phyloP scores from a whole-genome alignment of 2,797 vertebrate species.

The Hydrolagus colliei region DNA sequence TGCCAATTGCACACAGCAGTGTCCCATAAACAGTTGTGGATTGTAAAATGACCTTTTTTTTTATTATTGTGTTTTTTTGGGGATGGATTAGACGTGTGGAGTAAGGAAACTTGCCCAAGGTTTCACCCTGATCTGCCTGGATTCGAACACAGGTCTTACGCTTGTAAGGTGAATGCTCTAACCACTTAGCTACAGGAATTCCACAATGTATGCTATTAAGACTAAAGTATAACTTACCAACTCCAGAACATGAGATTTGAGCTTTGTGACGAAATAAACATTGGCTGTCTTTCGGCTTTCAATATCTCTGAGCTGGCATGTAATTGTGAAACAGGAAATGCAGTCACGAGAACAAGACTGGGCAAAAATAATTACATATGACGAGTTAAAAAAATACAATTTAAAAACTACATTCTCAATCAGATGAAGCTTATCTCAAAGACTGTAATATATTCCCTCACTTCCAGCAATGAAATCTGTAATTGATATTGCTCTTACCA shows the following conservation, averaged over 20 bases:
- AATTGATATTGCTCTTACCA: constrained; percentile 61
- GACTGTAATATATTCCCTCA: neutral
- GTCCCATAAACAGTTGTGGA: too few relatives aligned
- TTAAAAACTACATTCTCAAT: too few relatives aligned
- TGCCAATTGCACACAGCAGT: too few relatives aligned
- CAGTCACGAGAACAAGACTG: constrained; percentile 76
- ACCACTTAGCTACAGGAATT: too few relatives aligned
- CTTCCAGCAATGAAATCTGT: constrained; percentile 21
- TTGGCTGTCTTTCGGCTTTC: constrained; percentile 73
- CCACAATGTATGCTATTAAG: neutral
- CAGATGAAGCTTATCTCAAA: too few relatives aligned
- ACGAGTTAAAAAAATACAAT: constrained; percentile 29
- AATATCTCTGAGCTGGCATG: constrained; percentile 77
- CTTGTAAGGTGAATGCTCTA: too few relatives aligned
- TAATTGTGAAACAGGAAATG: constrained; percentile 64
- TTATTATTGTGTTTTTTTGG: too few relatives aligned
- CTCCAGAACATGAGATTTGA: constrained; percentile 73
- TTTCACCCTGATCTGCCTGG: too few relatives aligned
- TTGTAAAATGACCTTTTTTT: too few relatives aligned
- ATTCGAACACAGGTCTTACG: too few relatives aligned
- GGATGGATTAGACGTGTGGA: too few relatives aligned
- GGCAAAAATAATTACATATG: constrained; percentile 14
- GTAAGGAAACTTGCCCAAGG: too few relatives aligned
- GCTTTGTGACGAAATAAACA: constrained; percentile 67
- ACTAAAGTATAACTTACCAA: constrained; percentile 52